Conservation (phyloP, 2,113 vertebrate species). For the Melanotaenia duboulayi region DNA sequence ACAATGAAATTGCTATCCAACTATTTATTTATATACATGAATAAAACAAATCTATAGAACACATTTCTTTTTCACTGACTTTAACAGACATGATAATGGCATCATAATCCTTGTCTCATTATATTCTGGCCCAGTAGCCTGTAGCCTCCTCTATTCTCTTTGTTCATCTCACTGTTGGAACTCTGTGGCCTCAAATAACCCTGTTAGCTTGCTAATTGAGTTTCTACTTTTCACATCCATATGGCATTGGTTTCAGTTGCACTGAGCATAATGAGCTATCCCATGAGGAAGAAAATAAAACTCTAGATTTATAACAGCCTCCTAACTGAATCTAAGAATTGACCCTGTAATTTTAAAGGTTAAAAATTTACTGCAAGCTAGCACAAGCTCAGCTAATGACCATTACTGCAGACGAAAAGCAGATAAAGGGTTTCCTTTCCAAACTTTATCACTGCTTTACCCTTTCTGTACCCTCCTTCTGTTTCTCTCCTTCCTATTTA, state of each 20-base stretch:
- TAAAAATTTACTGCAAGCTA: conserved; percentile 54
- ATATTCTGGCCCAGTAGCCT: neutral
- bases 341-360: conserved; percentile 70
- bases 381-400: conserved; percentile 59
- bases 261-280: conserved; percentile 74
- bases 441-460: conserved; percentile 53
- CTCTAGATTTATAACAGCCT: conserved; percentile 73
- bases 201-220: conserved; percentile 70
- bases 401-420: conserved; percentile 70
- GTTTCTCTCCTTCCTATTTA: conserved; percentile 39
- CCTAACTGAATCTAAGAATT: conserved; percentile 60
- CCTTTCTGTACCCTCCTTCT: conserved; percentile 8
- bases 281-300: conserved; percentile 63
- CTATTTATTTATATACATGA: too few species aligned
- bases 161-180: conserved; percentile 38
- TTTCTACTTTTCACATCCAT: conserved; percentile 73
- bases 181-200: conserved; percentile 56
- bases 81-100: neutral
- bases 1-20: too few species aligned
- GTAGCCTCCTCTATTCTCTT: conserved; percentile 27
- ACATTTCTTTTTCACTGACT: neutral
- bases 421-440: conserved; percentile 67
- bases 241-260: conserved; percentile 77
- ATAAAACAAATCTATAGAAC: neutral
- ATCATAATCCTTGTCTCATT: neutral